Base-by-base conservation (phyloP, 2,888 invertebrate species). In the Tethea ocularis region DNA sequence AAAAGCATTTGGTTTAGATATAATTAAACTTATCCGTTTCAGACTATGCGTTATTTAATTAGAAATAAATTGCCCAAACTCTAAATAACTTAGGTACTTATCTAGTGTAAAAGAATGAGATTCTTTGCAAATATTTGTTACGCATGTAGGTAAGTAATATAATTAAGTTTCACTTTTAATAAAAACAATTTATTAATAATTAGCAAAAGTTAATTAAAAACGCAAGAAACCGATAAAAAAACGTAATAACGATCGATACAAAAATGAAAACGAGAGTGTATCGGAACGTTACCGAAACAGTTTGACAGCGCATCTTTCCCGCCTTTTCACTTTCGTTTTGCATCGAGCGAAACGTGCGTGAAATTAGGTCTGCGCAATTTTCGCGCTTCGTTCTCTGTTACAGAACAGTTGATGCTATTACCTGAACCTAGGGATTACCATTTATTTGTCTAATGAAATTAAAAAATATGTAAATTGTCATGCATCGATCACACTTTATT, bases 251-350 rank as follows among this genome's bases (percentile, higher is more conserved):
- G 56, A 58, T 66, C 60, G 63, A 60, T 15, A 57, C 57, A 56
- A 51, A 51, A 73, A 64, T 55, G 72, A 80, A 80, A 81, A 60
- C 69, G 75, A 82, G 73, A 81, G 81, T 82, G 72, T 69, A 77
- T 67, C 71, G 74, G 75, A 79, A 77, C 79, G 77, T 69, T 22
- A 15, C 36, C 46, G 54, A 54, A 69, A 69, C 68, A 67, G 61
- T 78, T 79, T 75, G 77, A 78, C 83, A 76, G 76, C 72, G 71
- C 74, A 74, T 79, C 75, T 79, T 77, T 79, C 77, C 78, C 80
- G 80, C 80, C 74, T 75, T 80, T 79, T 82, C 82, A 82, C 86
- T 86, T 84, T 86, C 84, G 58, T 80, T 78, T 69, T 67, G 67
- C 77, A 68, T 67, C 64, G 68, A 68, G 71, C 74, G 68, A 71